phyloP scores from a whole-genome alignment of 2,888 invertebrate species.

The Drosophila fungiperda region DNA sequence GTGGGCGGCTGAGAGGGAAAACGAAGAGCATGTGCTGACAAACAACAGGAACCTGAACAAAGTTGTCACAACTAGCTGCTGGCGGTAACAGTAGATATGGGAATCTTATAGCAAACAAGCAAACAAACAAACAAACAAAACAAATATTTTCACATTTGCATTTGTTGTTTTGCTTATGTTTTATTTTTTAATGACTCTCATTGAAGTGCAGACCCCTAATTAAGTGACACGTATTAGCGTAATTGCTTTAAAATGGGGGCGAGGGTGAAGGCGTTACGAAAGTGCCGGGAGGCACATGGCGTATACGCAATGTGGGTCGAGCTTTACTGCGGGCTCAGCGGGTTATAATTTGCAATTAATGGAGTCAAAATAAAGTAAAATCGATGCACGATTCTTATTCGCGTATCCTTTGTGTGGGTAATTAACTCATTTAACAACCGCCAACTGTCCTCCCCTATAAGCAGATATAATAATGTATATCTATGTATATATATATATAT shows the following conservation, averaged over 20 bases:
- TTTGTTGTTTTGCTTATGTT: constrained; percentile 24
- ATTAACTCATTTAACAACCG: constrained; percentile 52
- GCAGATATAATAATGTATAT: constrained; percentile 15
- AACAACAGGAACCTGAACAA: constrained; percentile 57
- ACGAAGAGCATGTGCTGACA: constrained; percentile 45
- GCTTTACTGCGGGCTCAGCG: constrained; percentile 14
- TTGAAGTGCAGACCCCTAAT: constrained; percentile 45
- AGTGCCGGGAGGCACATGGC: constrained; percentile 31
- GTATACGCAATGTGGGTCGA: constrained; percentile 47
- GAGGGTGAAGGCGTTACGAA: neutral
- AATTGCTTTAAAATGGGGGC: constrained; percentile 63
- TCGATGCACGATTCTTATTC: constrained; percentile 42
- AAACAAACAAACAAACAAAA: neutral
- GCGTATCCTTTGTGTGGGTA: constrained; percentile 53
- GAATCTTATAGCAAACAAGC: constrained; percentile 40
- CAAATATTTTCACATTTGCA: constrained; percentile 28
- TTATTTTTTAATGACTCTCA: constrained; percentile 13
- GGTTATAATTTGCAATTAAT: constrained; percentile 47
- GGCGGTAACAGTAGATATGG: constrained; percentile 32
- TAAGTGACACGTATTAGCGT: constrained; percentile 70
- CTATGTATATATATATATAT: constrained; percentile 17
- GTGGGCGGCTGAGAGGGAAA: constrained; percentile 5
- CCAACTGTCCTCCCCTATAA: constrained; percentile 6
- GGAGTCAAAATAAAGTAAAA: constrained; percentile 34
- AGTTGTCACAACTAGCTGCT: constrained; percentile 52